Percentiles rank a stretch among this genome's conserved stretches.
Evolutionary conservation across 2,113 vertebrate genomes (phyloP).

Genomic region (Calidris pugnax): DNA sequence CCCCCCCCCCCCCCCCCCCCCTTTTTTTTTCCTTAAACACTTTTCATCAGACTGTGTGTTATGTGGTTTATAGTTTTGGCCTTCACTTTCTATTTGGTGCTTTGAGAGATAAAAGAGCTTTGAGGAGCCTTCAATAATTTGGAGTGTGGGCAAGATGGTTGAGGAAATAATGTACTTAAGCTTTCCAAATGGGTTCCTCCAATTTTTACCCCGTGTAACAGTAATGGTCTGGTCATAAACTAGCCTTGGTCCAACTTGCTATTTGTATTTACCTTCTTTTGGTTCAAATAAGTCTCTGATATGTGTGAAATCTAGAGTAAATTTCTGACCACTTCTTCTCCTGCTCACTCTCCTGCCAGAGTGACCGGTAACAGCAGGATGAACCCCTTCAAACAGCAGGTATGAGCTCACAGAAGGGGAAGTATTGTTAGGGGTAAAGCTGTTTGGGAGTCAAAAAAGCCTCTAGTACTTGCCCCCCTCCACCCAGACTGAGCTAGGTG

Average conservation of each 20-base stretch:
- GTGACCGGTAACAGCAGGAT: background rate
- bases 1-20: rapidly evolving
- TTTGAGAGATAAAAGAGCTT: background rate
- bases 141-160: background rate
- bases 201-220: background rate
- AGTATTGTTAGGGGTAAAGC: background rate
- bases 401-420: background rate
- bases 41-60: background rate
- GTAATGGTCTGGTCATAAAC: background rate
- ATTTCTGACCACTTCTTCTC: background rate
- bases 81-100: background rate
- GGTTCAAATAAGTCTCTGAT: background rate
- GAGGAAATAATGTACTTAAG: background rate
- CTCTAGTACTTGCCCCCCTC: background rate
- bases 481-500: background rate
- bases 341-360: background rate
- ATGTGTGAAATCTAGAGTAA: background rate
- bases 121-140: background rate
- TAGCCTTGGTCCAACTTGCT: background rate
- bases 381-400: background rate
- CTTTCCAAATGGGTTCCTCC: background rate
- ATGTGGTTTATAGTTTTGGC: background rate
- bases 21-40: background rate
- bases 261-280: background rate
- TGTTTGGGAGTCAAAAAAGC: background rate